Evolutionary conservation across 2,888 invertebrate genomes (phyloP).

Genomic region (Ellobium chinense): DNA sequence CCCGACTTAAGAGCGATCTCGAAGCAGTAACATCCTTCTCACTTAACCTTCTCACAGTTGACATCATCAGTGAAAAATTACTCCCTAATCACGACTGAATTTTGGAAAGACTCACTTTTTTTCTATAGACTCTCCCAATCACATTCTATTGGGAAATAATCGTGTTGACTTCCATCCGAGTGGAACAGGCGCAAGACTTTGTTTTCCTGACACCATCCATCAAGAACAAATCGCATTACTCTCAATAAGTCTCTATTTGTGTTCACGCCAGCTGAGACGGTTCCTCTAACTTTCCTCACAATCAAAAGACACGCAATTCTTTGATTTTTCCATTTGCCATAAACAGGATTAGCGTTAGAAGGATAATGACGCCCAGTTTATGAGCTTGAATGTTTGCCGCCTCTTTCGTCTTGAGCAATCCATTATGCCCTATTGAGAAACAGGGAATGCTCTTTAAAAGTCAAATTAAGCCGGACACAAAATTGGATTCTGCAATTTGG

Average conservation of each 20-base stretch:
- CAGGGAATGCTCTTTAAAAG: constrained; percentile 51
- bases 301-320: constrained; percentile 32
- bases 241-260: constrained; percentile 38
- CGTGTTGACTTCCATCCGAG: constrained; percentile 22
- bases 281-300: constrained; percentile 26
- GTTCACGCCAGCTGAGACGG: constrained; percentile 16
- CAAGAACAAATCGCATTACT: constrained; percentile 37
- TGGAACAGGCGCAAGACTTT: constrained; percentile 28
- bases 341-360: constrained; percentile 46
- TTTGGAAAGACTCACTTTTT: constrained; percentile 3
- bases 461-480: constrained; percentile 52
- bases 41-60: constrained; percentile 6
- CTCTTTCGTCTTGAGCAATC: constrained; percentile 43
- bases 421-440: constrained; percentile 46
- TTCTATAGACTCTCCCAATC: constrained; percentile 32
- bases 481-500: constrained; percentile 56
- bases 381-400: constrained; percentile 41
- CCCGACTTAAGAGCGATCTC: too few relatives aligned
- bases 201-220: constrained; percentile 31
- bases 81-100: constrained; percentile 21
- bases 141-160: constrained; percentile 24
- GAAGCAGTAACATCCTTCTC: not conserved
- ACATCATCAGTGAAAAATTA: constrained; percentile 36
- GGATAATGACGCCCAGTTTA: constrained; percentile 35
- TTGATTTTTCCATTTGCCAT: constrained; percentile 45